These are phyloP conservation scores for Sebastes cheni DNA, from an alignment of 2,797 vertebrate genomes.

Conservation along the genomic window DNA sequence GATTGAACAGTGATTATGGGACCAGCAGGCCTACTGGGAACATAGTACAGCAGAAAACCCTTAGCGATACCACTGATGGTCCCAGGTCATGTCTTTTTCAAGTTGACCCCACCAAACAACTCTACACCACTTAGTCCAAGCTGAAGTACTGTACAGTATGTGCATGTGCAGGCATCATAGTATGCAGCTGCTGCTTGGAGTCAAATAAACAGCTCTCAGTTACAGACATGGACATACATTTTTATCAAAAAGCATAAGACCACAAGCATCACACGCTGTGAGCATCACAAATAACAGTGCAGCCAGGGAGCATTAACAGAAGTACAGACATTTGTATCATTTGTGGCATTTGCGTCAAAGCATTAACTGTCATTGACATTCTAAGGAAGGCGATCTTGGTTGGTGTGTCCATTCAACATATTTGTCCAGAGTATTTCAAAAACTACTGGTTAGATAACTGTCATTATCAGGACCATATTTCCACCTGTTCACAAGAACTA, in stretches of 20 bases:
- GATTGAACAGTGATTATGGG: background rate
- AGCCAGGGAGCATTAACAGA: background rate
- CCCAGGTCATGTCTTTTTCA: background rate
- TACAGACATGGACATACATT: background rate
- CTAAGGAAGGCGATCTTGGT: background rate
- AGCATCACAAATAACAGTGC: conserved; percentile 4
- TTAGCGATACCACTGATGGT: background rate
- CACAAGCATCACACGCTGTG: background rate
- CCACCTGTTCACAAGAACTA: background rate
- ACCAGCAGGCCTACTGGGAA: background rate
- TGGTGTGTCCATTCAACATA: background rate
- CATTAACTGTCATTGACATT: background rate
- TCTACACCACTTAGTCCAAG: background rate
- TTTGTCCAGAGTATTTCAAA: background rate
- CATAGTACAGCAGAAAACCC: background rate
- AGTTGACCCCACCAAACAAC: background rate
- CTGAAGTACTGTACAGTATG: background rate
- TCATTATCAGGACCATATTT: background rate
- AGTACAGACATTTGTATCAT: conserved; percentile 3
- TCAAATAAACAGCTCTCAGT: background rate
- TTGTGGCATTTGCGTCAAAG: background rate
- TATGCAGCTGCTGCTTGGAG: background rate
- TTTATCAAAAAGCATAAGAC: background rate
- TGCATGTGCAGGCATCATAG: background rate
- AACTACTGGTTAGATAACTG: background rate